Base-by-base conservation (phyloP, 2,113 vertebrate genomes). In the Nansenia antarctica region DNA sequence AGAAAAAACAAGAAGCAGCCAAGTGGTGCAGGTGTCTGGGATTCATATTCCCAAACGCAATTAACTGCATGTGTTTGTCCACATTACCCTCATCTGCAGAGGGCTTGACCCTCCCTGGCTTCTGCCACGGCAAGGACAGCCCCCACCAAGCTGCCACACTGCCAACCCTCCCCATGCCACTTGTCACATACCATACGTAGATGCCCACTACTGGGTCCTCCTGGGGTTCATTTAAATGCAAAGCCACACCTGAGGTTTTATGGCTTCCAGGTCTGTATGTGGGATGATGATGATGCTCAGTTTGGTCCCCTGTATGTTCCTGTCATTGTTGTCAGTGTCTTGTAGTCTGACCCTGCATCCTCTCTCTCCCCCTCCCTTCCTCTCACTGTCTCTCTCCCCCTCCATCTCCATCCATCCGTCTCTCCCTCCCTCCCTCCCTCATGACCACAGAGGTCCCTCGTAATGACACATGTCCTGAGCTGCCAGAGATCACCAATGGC, bases 381-480 rank as follows among this genome's bases (percentile, higher is more conserved):
- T 74, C 18, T 45, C 18, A 9, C 27, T 39, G 2, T 58, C 29
- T 29, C 42, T 67, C 45, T 62, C 49, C 15, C 6, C 67, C 62
- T 37, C 29, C 39, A n/a, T 11, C 49, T 27, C 24, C 15, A 24
- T 59, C 18, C 52, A 20, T 1, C 18, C 8, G 9, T 22, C 32
- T 20, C 22, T 35, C 5, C 9, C 14, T 54, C 0, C 3, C 6
- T 18, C 24, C 12, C 14, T 35, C 18, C 37, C 8, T 39, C 52
- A 37, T 2, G 12, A 9, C 27, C 75, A 3, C 90, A 98, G 96
- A 98, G 91, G 95, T 98, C 0, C 90, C 93, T 42, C 95, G 96
- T 52, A 98, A 98, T 0, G 96, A 98, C 89, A 98, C 96, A 0
- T 98, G 96, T 78, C 95, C 96, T 0, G 96, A 98, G 85, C 92